Base-by-base conservation (phyloP, 2,888 invertebrate species). In the Phengaris alcon region DNA sequence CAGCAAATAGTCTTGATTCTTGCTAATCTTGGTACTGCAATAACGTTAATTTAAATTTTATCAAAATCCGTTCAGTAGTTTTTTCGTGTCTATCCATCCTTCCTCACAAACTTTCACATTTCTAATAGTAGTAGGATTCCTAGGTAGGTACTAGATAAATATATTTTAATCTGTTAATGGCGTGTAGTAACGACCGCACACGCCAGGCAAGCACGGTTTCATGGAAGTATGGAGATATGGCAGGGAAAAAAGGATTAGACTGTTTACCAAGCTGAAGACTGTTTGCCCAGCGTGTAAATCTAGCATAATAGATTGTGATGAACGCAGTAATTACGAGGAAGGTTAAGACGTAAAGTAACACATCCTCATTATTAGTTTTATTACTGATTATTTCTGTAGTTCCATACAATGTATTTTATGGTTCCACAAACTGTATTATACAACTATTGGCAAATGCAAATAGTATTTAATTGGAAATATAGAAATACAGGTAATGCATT, bases 301-400 rank as follows among this genome's bases (percentile, higher is more conserved):
- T 22, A 57, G 7, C 15, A 57, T 57, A 15, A 57, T n/a, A 55
- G 8, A 8, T 15, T 10, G 22, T 59, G 22, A 59, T 35, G 59
- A 15, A 9, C 0, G 22, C 15, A 10, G 10, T 22, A 22, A 59
- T 57, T 15, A 59, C 59, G 59, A 22, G n/a, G 59, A 59, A 59
- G 59, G 59, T 59, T 59, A 59, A 59, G 59, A 22, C 59, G 59
- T 59, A 59, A 59, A 59, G 59, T 59, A 59, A 59, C 59, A 57
- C 57, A 22, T 59, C 59, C 59, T 35, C 59, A 59, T 22, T 59
- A 59, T 59, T 35, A 59, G 22, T 59, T 57, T 57, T 57, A 59
- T 22, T 22, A 4, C 22, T 59, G 22, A 59, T 59, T 10, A 59
- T 59, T 59, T 59, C 59, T 59, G 59, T 35, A 35, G 22, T 59